Base-by-base conservation (phyloP, 1,140 invertebrate genomes). In the Brachionus rotundiformis region DNA sequence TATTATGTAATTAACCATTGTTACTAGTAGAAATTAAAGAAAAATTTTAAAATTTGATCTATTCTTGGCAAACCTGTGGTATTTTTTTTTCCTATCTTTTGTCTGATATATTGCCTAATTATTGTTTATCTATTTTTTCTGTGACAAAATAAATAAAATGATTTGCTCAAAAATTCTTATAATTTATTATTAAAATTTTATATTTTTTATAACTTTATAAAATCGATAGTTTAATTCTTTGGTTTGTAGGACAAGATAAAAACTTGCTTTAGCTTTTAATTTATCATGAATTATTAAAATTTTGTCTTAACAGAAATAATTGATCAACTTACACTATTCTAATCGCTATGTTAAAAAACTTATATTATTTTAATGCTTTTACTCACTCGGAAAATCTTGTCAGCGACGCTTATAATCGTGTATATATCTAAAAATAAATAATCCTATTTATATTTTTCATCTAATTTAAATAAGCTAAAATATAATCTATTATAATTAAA, bases 1-100 rank as follows among this genome's bases (percentile, higher is more conserved):
- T 68, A 68, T 54, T 54, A 54, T 54, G 47, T 54, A 54, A 54
- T 54, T 54, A 54, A 54, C 16, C 23, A 19, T 54, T 54, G 47
- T 54, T 54, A 19, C 47, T 54, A 54, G 47, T 54, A 16, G 19
- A 54, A 54, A 23, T 54, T 23, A 23, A 23, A 54, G 8, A 54
- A 49, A 1, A 16, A 54, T 54, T 54, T 49, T 54, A 19, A 19
- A 25, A 54, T 19, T 25, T 19, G n/a, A 54, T 54, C 4, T 54
- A 54, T 54, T 8, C 0, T 54, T 54, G 13, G 36, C 13, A 2
- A 11, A 39, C 5, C n/a, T n/a, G n/a, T n/a, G n/a, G n/a, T n/a
- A 41, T 11, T 41, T 41, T 41, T 11, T 11, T 41, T 41, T 41
- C 39, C n/a, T 41, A 13, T 13, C 39, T 41, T 54, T 54, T 23